phyloP scores from a whole-genome alignment of 2,888 invertebrate species.

The Drosophila pseudotakahashii region DNA sequence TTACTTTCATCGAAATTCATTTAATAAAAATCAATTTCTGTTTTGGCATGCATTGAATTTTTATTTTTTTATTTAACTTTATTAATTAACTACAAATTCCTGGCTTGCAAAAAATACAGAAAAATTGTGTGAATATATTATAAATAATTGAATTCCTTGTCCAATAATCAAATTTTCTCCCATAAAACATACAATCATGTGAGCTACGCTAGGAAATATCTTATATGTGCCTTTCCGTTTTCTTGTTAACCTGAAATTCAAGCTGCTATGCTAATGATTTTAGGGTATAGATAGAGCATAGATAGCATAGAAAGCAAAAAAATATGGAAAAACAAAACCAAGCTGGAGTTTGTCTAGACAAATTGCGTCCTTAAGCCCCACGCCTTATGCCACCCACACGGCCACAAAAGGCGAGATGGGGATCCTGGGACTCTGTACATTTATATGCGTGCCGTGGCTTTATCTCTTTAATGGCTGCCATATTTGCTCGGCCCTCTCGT shows the following conservation, averaged over 20 bases:
- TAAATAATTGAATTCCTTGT: too few relatives aligned
- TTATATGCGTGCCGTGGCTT: constrained; percentile 56
- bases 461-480: constrained; percentile 77
- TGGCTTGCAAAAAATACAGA: too few relatives aligned
- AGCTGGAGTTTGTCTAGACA: constrained; percentile 60
- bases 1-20: neutral
- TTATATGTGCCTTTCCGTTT: neutral
- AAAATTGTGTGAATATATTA: too few relatives aligned
- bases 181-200: too few relatives aligned
- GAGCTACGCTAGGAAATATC: too few relatives aligned
- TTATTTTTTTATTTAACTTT: neutral
- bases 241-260: neutral
- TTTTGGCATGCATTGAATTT: neutral
- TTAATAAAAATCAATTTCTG: neutral
- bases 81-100: too few relatives aligned
- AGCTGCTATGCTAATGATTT: constrained; percentile 22
- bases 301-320: neutral
- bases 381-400: constrained; percentile 25
- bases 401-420: constrained; percentile 3
- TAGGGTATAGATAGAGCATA: constrained; percentile 13
- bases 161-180: too few relatives aligned
- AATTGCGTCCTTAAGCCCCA: constrained; percentile 59
- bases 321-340: constrained; percentile 25
- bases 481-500: constrained; percentile 60
- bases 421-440: constrained; percentile 39